Conservation (phyloP, 2,113 vertebrate genomes). For the Ornithorhynchus anatinus region DNA sequence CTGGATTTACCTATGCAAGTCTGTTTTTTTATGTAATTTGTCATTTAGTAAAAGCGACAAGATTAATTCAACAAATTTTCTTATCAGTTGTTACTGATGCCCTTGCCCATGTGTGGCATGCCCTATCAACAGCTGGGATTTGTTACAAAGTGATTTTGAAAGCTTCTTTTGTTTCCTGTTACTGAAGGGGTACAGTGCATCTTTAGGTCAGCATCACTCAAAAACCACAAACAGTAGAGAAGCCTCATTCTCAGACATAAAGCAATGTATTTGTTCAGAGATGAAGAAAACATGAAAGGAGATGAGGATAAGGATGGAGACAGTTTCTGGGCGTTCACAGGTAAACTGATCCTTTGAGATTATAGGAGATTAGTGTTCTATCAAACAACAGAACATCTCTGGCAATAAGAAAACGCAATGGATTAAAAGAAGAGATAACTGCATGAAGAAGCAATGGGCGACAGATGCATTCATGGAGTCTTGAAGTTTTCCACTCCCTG, state of each 20-base stretch:
- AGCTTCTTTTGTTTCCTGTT: constrained; percentile 36
- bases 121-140: constrained; percentile 16
- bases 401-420: constrained; percentile 54
- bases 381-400: constrained; percentile 56
- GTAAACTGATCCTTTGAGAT: constrained; percentile 73
- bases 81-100: background rate
- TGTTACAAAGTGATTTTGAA: constrained; percentile 35
- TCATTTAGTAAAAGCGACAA: constrained; percentile 5
- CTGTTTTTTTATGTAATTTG: constrained; percentile 4
- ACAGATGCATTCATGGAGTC: constrained; percentile 50
- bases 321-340: constrained; percentile 69
- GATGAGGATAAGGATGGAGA: constrained; percentile 52
- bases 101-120: background rate
- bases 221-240: constrained; percentile 60
- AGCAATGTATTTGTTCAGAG: constrained; percentile 58
- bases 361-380: constrained; percentile 70
- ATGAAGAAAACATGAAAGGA: constrained; percentile 60
- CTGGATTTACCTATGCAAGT: background rate
- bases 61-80: constrained; percentile 26
- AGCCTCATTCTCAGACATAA: constrained; percentile 65
- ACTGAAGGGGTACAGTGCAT: constrained; percentile 1
- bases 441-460: constrained; percentile 22
- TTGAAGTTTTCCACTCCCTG: constrained; percentile 48
- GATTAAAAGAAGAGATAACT: constrained; percentile 62
- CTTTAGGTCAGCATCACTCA: constrained; percentile 52